Base-by-base conservation (phyloP, 2,888 invertebrate species). In the Watsonalla binaria region DNA sequence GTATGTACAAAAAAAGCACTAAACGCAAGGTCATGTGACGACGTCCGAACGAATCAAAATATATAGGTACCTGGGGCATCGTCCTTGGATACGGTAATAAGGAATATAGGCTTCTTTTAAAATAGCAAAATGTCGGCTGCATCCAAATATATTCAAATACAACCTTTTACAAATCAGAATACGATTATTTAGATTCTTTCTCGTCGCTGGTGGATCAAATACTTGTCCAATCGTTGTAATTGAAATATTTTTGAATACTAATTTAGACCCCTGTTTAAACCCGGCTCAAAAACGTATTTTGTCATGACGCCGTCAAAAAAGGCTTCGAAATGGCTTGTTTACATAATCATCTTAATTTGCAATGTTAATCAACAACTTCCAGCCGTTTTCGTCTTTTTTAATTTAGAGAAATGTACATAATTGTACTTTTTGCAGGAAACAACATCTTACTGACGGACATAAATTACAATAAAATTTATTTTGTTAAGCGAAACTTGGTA, bases 311-410 rank as follows among this genome's bases (percentile, higher is more conserved):
- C 59, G 54, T 70, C 80, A 82, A 86, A 87, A 87, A 88, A 86
- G 81, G 75, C 76, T 78, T 76, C 71, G 66, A 58, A 72, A 76
- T 78, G 80, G 76, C 82, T 85, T 84, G 86, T 88, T 86, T 89
- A 86, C 88, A 86, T 87, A 88, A 88, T 83, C 78, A 80, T 81
- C 81, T 24, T 68, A 82, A 90, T 90, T 89, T 89, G 90, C 88
- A 89, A 90, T 90, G 78, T 84, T 86, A 90, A 90, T 74, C 74
- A 80, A 79, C 60, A 69, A 61, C 64, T 73, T 59, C 76, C 84
- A 82, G 79, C 72, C 78, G 81, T 77, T 81, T 78, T 79, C 80
- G 81, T 81, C 73, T 66, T 75, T 80, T 82, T 82, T 73, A 80
- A 78, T 77, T 61, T 68, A 69, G 67, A 63, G 57, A 60, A 71